Evolutionary conservation across 2,113 vertebrate genomes (phyloP).

Genomic region (Microcebus ravelobensis): DNA sequence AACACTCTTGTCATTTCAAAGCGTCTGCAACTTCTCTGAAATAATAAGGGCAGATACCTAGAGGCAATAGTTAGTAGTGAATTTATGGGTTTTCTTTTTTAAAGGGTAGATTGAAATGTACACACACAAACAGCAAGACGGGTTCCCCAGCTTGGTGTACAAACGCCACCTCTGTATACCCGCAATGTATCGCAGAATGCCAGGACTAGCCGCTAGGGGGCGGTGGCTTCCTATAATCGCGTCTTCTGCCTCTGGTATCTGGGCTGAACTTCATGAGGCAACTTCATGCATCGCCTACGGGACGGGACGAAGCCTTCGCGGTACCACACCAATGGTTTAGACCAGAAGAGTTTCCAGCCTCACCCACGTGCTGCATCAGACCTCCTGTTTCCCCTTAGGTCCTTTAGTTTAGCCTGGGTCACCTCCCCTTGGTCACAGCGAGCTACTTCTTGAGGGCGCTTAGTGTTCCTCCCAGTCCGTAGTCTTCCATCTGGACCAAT

Average conservation of each 20-base stretch:
- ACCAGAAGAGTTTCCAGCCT: background rate
- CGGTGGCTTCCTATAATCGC: background rate
- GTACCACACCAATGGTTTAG: too few species aligned
- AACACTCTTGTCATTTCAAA: background rate
- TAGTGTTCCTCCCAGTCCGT: background rate
- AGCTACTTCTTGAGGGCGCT: background rate
- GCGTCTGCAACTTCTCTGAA: background rate
- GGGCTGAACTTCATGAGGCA: too few species aligned
- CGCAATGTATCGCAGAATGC: background rate
- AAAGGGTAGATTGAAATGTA: background rate
- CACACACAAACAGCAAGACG: background rate
- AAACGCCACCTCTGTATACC: background rate
- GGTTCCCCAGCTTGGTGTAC: too few species aligned
- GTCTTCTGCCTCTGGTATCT: background rate
- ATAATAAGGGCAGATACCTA: background rate
- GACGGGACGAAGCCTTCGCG: background rate
- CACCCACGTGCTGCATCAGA: too few species aligned
- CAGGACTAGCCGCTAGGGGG: background rate
- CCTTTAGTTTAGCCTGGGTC: background rate
- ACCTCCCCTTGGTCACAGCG: background rate
- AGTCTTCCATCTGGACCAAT: background rate
- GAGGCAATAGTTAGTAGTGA: too few species aligned
- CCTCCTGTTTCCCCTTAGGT: too few species aligned
- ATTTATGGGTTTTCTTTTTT: background rate
- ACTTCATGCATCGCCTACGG: background rate